A percentile compares a stretch with the other conserved stretches of the same genome.
These are phyloP conservation scores for Leptoteleia sp. DNA, from an alignment of 1,140 invertebrate species.

Conservation along the genomic window DNA sequence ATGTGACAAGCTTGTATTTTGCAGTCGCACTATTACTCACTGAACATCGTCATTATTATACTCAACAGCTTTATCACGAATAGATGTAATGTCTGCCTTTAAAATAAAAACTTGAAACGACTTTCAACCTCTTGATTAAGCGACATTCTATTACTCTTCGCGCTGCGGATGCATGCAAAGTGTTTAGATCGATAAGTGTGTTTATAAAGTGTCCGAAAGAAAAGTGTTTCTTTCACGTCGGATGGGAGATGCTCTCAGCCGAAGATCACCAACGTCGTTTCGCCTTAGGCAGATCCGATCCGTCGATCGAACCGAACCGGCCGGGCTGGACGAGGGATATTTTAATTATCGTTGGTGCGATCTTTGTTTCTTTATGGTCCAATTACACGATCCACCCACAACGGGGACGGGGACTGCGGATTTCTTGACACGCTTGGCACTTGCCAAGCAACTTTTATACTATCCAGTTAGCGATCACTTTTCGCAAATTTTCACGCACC, in stretches of 20 bases:
- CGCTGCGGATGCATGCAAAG: conserved; percentile 33
- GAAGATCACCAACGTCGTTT: conserved; percentile 76
- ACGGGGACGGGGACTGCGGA: conserved; percentile 3
- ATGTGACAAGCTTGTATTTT: conserved; percentile 49
- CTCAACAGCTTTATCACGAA: conserved; percentile 25
- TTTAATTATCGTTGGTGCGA: conserved; percentile 75
- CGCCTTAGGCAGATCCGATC: conserved; percentile 71
- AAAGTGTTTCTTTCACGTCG: conserved; percentile 41
- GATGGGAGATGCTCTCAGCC: conserved; percentile 35
- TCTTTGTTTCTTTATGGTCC: conserved; percentile 71
- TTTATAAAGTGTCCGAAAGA: conserved; percentile 38
- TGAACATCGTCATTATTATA: conserved; percentile 44
- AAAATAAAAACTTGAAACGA: conserved; percentile 23
- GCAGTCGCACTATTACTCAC: conserved; percentile 25
- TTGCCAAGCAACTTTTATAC: conserved; percentile 44
- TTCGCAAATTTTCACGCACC: conserved; percentile 57
- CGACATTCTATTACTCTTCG: conserved; percentile 10
- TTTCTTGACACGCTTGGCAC: conserved; percentile 32
- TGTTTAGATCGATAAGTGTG: conserved; percentile 46
- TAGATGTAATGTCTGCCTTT: conserved; percentile 31
- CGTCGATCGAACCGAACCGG: conserved; percentile 71
- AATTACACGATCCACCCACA: conserved; percentile 69
- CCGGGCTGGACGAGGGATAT: conserved; percentile 66
- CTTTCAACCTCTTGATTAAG: conserved; percentile 7
- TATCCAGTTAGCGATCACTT: conserved; percentile 56